phyloP scores from a whole-genome alignment of 2,888 invertebrate species.

The Eupsilia transversa region DNA sequence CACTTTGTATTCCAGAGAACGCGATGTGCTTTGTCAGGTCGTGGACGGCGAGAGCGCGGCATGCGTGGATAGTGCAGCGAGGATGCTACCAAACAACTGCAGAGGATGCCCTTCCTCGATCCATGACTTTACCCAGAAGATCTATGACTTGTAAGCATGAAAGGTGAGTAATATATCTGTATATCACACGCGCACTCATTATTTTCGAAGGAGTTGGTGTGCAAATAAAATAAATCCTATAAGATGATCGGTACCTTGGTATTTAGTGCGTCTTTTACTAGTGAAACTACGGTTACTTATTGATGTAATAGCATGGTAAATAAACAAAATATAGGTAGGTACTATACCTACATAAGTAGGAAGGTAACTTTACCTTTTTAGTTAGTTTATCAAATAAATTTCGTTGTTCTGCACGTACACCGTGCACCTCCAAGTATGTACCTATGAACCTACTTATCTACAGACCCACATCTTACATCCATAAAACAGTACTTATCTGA shows the following conservation, averaged over 20 bases:
- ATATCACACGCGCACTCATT: not conserved
- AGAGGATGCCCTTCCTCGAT: constrained; percentile 75
- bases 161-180: constrained; percentile 69
- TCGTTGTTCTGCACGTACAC: not conserved
- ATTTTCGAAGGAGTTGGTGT: not conserved
- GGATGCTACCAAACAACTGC: constrained; percentile 80
- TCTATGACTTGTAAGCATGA: constrained; percentile 83
- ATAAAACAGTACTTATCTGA: not conserved
- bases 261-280: not conserved
- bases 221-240: not conserved
- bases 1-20: constrained; percentile 72
- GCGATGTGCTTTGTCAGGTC: constrained; percentile 87
- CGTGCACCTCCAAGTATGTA: not conserved
- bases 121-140: constrained; percentile 76
- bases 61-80: constrained; percentile 86
- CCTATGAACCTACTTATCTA: not conserved
- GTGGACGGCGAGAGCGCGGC: constrained; percentile 81
- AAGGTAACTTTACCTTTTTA: too few relatives aligned
- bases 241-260: not conserved
- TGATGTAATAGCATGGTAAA: not conserved
- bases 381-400: not conserved
- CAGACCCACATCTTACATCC: not conserved
- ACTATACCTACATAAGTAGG: not conserved
- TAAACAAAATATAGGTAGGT: not conserved
- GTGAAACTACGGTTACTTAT: not conserved